Base-by-base conservation (phyloP, 1,140 invertebrate species). In the Lepidurus couesii region DNA sequence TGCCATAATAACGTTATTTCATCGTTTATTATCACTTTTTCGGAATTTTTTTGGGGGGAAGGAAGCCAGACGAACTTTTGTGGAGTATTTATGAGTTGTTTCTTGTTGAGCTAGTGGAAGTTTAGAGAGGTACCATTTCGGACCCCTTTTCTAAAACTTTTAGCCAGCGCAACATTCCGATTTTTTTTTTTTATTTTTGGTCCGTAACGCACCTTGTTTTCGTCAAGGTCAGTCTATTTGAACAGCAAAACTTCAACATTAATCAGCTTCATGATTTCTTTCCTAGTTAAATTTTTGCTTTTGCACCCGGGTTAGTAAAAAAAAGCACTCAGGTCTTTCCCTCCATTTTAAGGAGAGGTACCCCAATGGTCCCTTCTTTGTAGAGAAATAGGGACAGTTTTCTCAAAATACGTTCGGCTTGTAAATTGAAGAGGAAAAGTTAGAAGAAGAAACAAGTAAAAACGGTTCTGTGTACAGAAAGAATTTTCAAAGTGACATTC, bases 321-420 rank as follows among this genome's bases (percentile, higher is more conserved):
- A 65, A 65, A 65, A 13, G 53, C 53, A 65, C 53, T 65, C 53
- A 65, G 53, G 53, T 65, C 53, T 65, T 9, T 65, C 53, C 53
- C 53, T 65, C 53, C 53, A 65, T 65, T 65, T 65, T 65, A 65
- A 65, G 53, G 53, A 65, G 53, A 65, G 53, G 13, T 65, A 65
- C 53, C 53, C 53, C 53, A 65, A n/a, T 65, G 53, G 21, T 65
- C 53, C 53, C 53, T 65, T 65, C 53, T n/a, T 65, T 21, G 13
- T 65, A 65, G 21, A 1, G 21, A 65, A 65, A 65, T 13, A n/a
- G 21, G 53, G 53, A 21, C 53, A 65, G n/a, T 65, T 65, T 65
- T 65, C 53, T 65, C 13, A 21, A 65, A 21, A 65, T 65, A 21
- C 53, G 53, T 65, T 21, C 53, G 53, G 16, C 53, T 13, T 65